Percentiles rank a stretch among this genome's conserved stretches.
phyloP scores from a whole-genome alignment of 2,888 invertebrate genomes.

The Microchrysa polita region DNA sequence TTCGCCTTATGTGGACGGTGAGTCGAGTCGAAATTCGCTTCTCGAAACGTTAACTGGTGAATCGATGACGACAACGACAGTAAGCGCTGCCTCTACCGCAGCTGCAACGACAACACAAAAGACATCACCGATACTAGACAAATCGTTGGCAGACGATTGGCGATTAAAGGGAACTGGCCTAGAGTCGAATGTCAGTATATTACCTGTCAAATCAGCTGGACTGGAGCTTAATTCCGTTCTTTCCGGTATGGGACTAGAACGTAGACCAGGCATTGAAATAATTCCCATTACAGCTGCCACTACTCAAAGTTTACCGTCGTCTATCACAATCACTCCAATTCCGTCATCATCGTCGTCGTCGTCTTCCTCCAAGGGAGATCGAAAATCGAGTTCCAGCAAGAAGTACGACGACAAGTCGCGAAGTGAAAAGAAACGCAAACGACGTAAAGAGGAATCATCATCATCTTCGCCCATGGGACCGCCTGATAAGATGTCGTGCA shows the following conservation, averaged over 20 bases:
- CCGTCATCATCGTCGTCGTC: slow-evolving; percentile 60
- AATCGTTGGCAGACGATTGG: slow-evolving; percentile 29
- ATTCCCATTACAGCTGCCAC: slow-evolving; percentile 78
- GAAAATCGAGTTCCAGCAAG: slow-evolving; percentile 59
- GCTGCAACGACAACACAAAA: neutral
- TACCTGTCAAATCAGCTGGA: slow-evolving; percentile 62
- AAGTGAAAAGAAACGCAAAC: slow-evolving; percentile 79
- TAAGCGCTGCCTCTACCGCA: neutral
- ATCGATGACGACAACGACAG: neutral
- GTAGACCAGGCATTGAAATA: slow-evolving; percentile 84
- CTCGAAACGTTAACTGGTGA: slow-evolving; percentile 1
- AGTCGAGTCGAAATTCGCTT: slow-evolving; percentile 25
- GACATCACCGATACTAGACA: slow-evolving; percentile 5
- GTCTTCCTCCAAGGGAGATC: slow-evolving; percentile 63
- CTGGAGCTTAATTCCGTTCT: slow-evolving; percentile 70
- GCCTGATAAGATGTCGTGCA: slow-evolving; percentile 81
- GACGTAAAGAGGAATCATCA: slow-evolving; percentile 72
- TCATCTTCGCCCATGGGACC: slow-evolving; percentile 74
- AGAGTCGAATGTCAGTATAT: slow-evolving; percentile 42
- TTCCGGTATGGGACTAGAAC: slow-evolving; percentile 70
- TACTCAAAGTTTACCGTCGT: slow-evolving; percentile 73
- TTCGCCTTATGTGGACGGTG: slow-evolving; percentile 38
- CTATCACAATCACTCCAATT: slow-evolving; percentile 88
- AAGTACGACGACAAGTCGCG: slow-evolving; percentile 65
- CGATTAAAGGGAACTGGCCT: slow-evolving; percentile 13